Percentiles rank a stretch among this genome's conserved stretches.
phyloP scores from a whole-genome alignment of 1,140 invertebrate genomes.

The Drosophila lacteicornis region DNA sequence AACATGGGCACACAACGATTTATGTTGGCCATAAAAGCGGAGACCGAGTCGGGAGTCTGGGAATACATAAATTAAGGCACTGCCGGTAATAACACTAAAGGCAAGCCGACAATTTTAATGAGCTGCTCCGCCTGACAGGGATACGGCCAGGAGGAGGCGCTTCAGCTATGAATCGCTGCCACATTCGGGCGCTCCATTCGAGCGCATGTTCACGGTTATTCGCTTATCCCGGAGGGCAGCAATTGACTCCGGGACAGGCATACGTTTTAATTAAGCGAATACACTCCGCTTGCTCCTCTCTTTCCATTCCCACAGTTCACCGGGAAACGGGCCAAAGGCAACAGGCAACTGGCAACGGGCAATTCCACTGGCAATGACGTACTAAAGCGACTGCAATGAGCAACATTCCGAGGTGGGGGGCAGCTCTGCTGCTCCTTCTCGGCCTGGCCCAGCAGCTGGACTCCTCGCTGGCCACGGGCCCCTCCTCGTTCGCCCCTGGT shows the following conservation, averaged over 20 bases:
- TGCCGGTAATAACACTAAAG: conserved; percentile 54
- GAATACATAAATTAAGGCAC: conserved; percentile 52
- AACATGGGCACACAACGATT: conserved; percentile 15
- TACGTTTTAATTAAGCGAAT: conserved; percentile 64
- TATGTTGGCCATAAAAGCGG: conserved; percentile 29
- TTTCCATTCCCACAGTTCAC: conserved; percentile 13
- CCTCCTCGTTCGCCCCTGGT: conserved; percentile 22
- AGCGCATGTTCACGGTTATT: conserved; percentile 26
- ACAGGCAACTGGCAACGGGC: conserved; percentile 4
- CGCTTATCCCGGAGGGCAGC: conserved; percentile 24
- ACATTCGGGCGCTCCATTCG: conserved; percentile 24
- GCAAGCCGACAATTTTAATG: conserved; percentile 56
- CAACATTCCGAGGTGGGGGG: conserved; percentile 67
- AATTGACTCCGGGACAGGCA: conserved; percentile 26
- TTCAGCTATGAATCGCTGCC: conserved; percentile 21
- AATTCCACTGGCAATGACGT: conserved; percentile 43
- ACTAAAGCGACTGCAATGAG: conserved; percentile 69
- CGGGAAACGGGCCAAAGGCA: conserved; percentile 5
- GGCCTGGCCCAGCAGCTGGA: conserved; percentile 56
- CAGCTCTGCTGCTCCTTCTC: conserved; percentile 71
- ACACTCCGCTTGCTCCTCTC: conserved; percentile 20
- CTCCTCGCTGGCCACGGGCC: conserved; percentile 21
- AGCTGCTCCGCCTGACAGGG: conserved; percentile 31
- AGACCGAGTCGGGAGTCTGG: background rate
- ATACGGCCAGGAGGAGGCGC: conserved; percentile 22